Percentiles rank a stretch among this genome's conserved stretches.
phyloP scores from a whole-genome alignment of 2,113 vertebrate species.

The Uria lomvia region DNA sequence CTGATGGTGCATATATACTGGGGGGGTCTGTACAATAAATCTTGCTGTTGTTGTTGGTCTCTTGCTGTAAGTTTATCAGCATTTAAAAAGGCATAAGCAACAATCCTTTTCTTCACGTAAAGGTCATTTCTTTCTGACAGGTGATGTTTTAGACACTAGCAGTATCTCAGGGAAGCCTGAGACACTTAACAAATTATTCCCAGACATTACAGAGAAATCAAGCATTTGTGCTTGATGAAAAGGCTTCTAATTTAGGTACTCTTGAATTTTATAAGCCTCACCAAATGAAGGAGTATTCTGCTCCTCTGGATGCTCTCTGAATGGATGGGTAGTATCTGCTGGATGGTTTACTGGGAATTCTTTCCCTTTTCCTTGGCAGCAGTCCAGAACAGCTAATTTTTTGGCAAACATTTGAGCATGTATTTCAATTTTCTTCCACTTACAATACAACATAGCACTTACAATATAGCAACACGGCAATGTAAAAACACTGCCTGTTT shows the following conservation, averaged over 20 bases:
- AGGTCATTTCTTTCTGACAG: slow-evolving; percentile 55
- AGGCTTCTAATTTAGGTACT: background rate
- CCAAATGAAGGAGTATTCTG: background rate
- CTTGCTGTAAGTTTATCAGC: slow-evolving; percentile 28
- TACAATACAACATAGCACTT: background rate
- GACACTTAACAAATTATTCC: slow-evolving; percentile 8
- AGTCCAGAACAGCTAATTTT: background rate
- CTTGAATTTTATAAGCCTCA: background rate
- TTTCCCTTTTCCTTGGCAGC: background rate
- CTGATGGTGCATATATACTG: slow-evolving; percentile 28
- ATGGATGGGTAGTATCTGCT: background rate
- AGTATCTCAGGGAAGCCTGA: background rate
- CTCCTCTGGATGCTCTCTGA: background rate
- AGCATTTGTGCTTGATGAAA: background rate
- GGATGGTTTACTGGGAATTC: background rate
- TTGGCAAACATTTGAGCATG: background rate
- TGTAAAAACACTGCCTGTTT: background rate
- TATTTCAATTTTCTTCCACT: slow-evolving; percentile 30
- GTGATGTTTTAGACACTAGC: background rate
- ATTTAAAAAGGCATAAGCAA: slow-evolving; percentile 46
- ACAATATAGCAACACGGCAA: background rate
- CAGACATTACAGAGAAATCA: background rate
- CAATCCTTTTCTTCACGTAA: slow-evolving; percentile 39
- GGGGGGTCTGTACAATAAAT: slow-evolving; percentile 26
- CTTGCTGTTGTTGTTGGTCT: slow-evolving; percentile 4